These are phyloP conservation scores for Azorinus chamasolen DNA, from an alignment of 2,888 invertebrate genomes.

Conservation along the genomic window DNA sequence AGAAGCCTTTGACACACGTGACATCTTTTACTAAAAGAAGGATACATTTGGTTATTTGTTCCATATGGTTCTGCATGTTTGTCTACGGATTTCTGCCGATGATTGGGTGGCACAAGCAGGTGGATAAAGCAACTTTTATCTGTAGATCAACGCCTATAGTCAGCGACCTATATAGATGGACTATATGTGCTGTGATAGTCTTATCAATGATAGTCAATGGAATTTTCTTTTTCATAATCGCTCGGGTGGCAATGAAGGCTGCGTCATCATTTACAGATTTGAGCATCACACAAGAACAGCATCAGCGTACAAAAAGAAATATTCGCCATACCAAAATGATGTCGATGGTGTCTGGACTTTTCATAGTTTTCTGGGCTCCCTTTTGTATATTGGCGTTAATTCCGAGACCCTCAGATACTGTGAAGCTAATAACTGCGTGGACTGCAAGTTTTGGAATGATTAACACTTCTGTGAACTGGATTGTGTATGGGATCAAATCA, in stretches of 20 bases:
- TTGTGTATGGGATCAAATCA: background rate
- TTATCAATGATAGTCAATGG: no score
- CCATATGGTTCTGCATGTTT: constrained; percentile 13
- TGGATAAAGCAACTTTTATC: no score
- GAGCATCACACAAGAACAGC: background rate
- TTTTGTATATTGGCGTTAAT: constrained; percentile 3
- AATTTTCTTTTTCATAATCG: no score
- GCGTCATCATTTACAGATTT: background rate
- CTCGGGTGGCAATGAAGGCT: no score
- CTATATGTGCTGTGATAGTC: no score
- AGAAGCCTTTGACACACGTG: constrained; percentile 7
- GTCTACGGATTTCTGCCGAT: constrained; percentile 12
- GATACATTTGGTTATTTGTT: background rate
- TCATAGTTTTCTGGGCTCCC: constrained; percentile 38
- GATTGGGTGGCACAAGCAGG: background rate
- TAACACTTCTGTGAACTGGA: constrained; percentile 17
- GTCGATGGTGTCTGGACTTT: constrained; percentile 33
- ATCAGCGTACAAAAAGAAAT: background rate
- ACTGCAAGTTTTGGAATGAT: constrained; percentile 2
- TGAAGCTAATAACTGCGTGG: background rate
- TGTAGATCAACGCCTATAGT: no score
- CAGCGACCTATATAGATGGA: no score
- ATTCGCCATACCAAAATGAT: constrained; percentile 26
- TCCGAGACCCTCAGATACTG: background rate
- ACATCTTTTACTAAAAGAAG: constrained; percentile 18